Evolutionary conservation across 2,888 invertebrate species (phyloP).

Genomic region (Tenthredo notha): DNA sequence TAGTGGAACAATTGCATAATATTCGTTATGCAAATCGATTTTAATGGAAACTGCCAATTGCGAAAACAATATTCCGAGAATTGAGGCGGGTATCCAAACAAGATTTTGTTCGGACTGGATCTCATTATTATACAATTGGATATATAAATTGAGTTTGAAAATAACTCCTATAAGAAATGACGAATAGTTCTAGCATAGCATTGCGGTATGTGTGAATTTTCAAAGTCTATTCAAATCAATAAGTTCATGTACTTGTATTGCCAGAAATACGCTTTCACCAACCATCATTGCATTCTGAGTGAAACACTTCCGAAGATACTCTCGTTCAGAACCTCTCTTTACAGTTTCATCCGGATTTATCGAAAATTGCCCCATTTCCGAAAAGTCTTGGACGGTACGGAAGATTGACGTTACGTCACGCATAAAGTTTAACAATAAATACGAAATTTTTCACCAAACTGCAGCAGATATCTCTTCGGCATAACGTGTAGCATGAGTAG

Average conservation of each 20-base stretch:
- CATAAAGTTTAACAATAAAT: conserved; percentile 28
- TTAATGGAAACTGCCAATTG: conserved; percentile 50
- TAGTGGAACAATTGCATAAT: conserved; percentile 53
- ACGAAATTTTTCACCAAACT: neutral
- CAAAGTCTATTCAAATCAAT: neutral
- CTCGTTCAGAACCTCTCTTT: neutral
- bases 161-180: conserved; percentile 36
- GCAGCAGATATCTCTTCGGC: neutral
- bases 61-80: conserved; percentile 52
- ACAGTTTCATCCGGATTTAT: neutral
- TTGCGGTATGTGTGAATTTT: conserved; percentile 10
- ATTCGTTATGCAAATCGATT: conserved; percentile 52
- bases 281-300: neutral
- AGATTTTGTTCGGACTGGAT: conserved; percentile 42
- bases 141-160: conserved; percentile 40
- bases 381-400: neutral
- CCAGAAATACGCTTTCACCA: neutral
- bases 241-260: neutral
- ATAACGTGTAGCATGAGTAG: conserved; percentile 33
- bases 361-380: neutral
- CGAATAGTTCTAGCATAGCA: neutral
- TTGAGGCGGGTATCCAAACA: conserved; percentile 46
- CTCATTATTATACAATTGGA: conserved; percentile 43
- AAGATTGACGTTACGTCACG: neutral
- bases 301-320: conserved; percentile 5